These are phyloP conservation scores for Epistrophella euchroma DNA, from an alignment of 2,888 invertebrate species.

Conservation along the genomic window DNA sequence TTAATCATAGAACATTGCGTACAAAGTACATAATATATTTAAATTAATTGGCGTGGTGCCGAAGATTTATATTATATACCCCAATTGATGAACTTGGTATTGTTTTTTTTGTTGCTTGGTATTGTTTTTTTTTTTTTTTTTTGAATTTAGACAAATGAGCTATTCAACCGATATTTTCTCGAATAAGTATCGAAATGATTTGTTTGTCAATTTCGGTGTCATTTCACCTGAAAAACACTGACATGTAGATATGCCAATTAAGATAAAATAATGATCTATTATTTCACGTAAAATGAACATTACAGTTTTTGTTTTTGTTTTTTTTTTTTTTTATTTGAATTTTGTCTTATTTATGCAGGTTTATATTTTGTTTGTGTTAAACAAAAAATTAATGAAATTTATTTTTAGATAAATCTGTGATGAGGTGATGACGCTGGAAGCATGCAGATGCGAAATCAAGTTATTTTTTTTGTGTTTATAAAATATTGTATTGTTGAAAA, in stretches of 20 bases:
- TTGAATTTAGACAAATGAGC: not conserved
- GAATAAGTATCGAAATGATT: slow-evolving; percentile 32
- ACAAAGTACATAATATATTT: slow-evolving; percentile 33
- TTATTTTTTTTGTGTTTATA: not conserved
- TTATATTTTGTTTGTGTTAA: not conserved
- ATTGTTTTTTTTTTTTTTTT: not conserved
- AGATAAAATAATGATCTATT: slow-evolving; percentile 28
- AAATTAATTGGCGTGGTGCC: slow-evolving; percentile 59
- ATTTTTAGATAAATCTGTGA: slow-evolving; percentile 50
- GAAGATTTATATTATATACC: slow-evolving; percentile 18
- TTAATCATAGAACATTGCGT: slow-evolving; percentile 51
- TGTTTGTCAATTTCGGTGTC: slow-evolving; percentile 49
- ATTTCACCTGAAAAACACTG: slow-evolving; percentile 44
- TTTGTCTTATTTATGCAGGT: not conserved
- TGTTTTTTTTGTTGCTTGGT: too few species aligned
- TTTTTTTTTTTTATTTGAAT: not conserved
- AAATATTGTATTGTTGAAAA: slow-evolving; percentile 21
- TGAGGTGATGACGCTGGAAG: not conserved
- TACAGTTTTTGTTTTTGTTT: slow-evolving; percentile 2
- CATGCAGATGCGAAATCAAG: slow-evolving; percentile 11
- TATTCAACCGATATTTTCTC: not conserved
- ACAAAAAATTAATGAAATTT: slow-evolving; percentile 18
- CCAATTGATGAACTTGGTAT: not conserved
- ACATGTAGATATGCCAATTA: slow-evolving; percentile 32
- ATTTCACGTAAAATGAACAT: not conserved